Conservation (phyloP, 2,113 vertebrate species). For the Rafetus swinhoei region DNA sequence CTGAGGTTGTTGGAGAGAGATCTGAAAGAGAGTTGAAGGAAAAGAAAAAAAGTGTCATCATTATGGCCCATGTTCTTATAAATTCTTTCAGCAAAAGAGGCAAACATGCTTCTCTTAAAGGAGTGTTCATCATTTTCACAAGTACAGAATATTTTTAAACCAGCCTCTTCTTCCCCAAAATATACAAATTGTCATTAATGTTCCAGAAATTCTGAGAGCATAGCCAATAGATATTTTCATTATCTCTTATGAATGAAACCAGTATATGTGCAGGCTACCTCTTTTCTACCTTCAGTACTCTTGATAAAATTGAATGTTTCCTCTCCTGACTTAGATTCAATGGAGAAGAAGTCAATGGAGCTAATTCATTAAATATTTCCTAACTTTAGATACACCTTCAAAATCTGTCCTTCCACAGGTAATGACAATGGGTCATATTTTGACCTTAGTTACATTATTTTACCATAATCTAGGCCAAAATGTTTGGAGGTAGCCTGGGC, state of each 20-base stretch:
- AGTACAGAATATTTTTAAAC: neutral
- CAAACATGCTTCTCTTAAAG: slow-evolving; percentile 25
- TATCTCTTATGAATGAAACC: neutral
- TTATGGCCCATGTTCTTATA: neutral
- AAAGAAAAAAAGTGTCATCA: fast-evolving
- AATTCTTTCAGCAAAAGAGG: neutral
- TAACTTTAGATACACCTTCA: neutral
- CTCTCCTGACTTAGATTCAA: neutral
- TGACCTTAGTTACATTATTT: neutral
- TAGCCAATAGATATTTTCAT: neutral
- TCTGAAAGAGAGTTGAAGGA: neutral
- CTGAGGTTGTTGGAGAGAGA: neutral
- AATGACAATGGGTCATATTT: neutral
- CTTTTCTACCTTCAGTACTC: neutral
- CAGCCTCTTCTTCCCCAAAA: slow-evolving; percentile 22
- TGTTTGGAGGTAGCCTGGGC: neutral
- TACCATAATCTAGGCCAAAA: neutral
- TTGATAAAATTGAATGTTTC: neutral
- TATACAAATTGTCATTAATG: neutral
- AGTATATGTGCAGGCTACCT: neutral
- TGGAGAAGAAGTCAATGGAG: neutral
- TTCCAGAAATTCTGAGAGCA: neutral
- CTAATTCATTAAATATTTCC: neutral
- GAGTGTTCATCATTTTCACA: neutral
- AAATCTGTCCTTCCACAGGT: neutral